A percentile compares a stretch with the other conserved stretches of the same genome.
Conservation (phyloP, 2,888 invertebrate genomes). For the Cotesia congregata region DNA sequence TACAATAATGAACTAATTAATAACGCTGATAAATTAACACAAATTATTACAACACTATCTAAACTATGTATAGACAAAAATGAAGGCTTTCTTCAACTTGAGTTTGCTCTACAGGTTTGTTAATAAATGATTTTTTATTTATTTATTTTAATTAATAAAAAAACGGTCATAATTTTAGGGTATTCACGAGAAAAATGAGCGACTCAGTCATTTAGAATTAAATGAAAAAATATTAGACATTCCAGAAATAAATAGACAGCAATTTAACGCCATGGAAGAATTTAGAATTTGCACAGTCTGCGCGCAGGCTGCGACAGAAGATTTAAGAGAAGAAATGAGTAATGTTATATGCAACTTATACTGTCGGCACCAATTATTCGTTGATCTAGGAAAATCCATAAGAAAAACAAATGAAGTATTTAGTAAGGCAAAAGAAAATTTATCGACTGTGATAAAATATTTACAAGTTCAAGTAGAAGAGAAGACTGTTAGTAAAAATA, state of each 20-base stretch:
- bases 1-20: not conserved
- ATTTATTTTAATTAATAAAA: not conserved
- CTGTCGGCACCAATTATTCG: constrained; percentile 59
- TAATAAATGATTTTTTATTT: not conserved
- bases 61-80: constrained; percentile 44
- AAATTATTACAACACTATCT: constrained; percentile 44
- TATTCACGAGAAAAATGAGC: constrained; percentile 13
- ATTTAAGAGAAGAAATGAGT: constrained; percentile 63
- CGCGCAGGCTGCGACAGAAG: constrained; percentile 64
- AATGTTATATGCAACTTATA: constrained; percentile 57
- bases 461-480: constrained; percentile 60
- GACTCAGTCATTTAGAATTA: not conserved
- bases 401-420: constrained; percentile 57
- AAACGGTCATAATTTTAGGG: not conserved
- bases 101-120: constrained; percentile 45
- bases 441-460: constrained; percentile 54
- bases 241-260: constrained; percentile 46
- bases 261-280: constrained; percentile 64
- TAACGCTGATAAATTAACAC: constrained; percentile 39
- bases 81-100: constrained; percentile 43
- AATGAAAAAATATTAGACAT: not conserved
- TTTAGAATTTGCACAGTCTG: constrained; percentile 65
- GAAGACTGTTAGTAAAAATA: constrained; percentile 54
- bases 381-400: constrained; percentile 55
- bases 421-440: constrained; percentile 55